phyloP scores from a whole-genome alignment of 2,797 vertebrate genomes.

The Gephyroberyx darwinii region DNA sequence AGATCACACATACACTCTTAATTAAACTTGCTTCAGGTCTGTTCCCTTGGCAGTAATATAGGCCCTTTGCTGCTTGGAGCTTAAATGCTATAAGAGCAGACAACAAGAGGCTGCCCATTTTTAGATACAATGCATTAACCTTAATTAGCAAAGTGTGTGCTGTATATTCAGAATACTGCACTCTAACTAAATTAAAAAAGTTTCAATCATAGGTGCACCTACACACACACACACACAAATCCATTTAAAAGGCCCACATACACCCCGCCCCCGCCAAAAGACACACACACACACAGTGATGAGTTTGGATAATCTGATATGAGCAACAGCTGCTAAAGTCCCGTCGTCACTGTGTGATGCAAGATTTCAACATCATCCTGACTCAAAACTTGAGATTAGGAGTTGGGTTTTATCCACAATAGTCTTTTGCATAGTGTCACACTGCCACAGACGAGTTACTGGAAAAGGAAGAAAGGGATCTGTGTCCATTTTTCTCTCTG shows the following conservation, averaged over 20 bases:
- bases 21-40: slow-evolving; percentile 62
- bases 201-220: neutral
- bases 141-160: slow-evolving; percentile 31
- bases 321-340: slow-evolving; percentile 47
- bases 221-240: neutral
- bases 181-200: slow-evolving; percentile 7
- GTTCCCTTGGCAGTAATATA: slow-evolving; percentile 41
- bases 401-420: neutral
- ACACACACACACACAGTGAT: slow-evolving; percentile 1
- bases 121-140: slow-evolving; percentile 25
- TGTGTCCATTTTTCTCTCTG: no score
- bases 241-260: neutral
- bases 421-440: neutral
- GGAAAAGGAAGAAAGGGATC: neutral
- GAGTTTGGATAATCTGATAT: slow-evolving; percentile 42
- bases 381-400: slow-evolving; percentile 7
- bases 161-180: slow-evolving; percentile 14
- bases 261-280: neutral
- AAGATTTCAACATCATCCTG: slow-evolving; percentile 31
- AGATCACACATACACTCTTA: slow-evolving; percentile 46
- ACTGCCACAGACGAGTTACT: neutral
- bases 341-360: slow-evolving; percentile 30
- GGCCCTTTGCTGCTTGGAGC: slow-evolving; percentile 6
- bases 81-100: slow-evolving; percentile 44
- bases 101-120: slow-evolving; percentile 15